A percentile compares a stretch with the other conserved stretches of the same genome.
These are phyloP conservation scores for Thermophis baileyi DNA, from an alignment of 2,113 vertebrate genomes.

Conservation along the genomic window DNA sequence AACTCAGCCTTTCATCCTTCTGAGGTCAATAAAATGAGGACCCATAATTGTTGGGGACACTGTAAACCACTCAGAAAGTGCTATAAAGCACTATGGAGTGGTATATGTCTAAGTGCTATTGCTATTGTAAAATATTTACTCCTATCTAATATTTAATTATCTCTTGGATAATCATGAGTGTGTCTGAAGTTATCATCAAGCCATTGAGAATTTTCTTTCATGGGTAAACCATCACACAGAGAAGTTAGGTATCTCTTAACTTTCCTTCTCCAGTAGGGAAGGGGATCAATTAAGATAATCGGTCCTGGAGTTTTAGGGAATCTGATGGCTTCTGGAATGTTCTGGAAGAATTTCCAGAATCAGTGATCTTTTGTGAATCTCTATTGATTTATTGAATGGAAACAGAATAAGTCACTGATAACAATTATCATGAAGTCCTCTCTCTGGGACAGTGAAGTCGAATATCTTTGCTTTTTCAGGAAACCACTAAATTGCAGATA, in stretches of 20 bases:
- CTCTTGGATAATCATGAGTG: neutral
- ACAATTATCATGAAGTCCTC: neutral
- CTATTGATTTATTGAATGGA: neutral
- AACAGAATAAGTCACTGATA: neutral
- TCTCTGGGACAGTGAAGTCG: neutral
- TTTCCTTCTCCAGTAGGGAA: neutral
- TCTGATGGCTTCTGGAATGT: neutral
- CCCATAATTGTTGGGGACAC: neutral
- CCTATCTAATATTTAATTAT: neutral
- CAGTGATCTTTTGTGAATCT: neutral
- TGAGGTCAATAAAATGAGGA: neutral
- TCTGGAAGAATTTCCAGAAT: neutral
- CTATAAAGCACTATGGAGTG: neutral
- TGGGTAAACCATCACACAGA: neutral
- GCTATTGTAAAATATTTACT: neutral
- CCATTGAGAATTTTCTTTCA: neutral
- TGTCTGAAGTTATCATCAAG: neutral
- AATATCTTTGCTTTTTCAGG: neutral
- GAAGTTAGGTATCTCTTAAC: neutral
- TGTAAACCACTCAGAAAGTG: neutral
- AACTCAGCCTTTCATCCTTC: neutral
- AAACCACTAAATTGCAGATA: neutral
- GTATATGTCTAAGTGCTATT: neutral
- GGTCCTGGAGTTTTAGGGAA: neutral
- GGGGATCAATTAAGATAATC: neutral